These are phyloP conservation scores for Terrapene triunguis DNA, from an alignment of 2,113 vertebrate genomes.

Conservation along the genomic window DNA sequence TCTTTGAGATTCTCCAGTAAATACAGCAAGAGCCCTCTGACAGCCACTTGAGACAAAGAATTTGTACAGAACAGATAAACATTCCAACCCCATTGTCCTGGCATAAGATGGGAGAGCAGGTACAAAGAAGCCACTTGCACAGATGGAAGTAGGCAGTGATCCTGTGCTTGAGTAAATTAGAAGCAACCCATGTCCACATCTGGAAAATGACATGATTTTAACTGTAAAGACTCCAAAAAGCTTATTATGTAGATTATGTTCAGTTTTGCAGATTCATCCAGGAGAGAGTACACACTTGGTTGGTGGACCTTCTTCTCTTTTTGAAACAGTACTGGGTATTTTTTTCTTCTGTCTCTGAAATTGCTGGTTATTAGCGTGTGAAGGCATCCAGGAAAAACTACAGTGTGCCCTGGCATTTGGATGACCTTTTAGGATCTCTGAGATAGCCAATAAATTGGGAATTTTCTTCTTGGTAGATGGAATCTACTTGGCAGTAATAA, in stretches of 20 bases:
- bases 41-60: background rate
- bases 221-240: background rate
- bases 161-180: background rate
- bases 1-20: no score
- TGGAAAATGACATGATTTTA: background rate
- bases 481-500: background rate
- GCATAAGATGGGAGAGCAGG: background rate
- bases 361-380: background rate
- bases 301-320: background rate
- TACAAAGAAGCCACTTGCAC: background rate
- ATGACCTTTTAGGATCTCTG: background rate
- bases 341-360: background rate
- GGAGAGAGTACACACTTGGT: background rate
- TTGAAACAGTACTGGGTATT: background rate
- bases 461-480: background rate
- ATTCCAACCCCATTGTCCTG: background rate
- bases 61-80: background rate
- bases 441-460: background rate
- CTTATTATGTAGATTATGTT: background rate
- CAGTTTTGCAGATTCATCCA: background rate
- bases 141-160: background rate
- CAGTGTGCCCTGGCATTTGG: background rate
- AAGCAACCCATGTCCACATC: background rate
- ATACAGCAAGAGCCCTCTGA: no score
- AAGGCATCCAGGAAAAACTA: background rate